Conservation (phyloP, 2,113 vertebrate genomes). For the Pseudolaguvia tuberculata region DNA sequence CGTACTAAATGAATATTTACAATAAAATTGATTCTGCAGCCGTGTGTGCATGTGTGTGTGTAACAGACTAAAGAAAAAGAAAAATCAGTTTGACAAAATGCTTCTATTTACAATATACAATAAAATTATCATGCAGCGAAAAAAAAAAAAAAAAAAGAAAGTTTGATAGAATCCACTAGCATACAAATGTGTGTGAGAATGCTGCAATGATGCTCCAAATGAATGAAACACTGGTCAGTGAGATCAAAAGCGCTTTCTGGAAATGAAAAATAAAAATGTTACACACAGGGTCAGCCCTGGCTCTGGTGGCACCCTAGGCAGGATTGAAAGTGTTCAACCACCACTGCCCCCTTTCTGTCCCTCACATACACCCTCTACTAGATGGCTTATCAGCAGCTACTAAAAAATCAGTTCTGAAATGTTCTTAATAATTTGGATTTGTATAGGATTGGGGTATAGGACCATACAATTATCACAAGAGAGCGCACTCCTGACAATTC, state of each 20-base stretch:
- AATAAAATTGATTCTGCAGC: slow-evolving; percentile 56
- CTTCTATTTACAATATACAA: slow-evolving; percentile 44
- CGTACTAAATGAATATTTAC: slow-evolving; percentile 25
- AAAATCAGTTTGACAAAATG: slow-evolving; percentile 21
- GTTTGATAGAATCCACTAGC: slow-evolving; percentile 1
- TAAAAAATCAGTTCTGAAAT: too few relatives aligned
- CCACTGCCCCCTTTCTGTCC: too few relatives aligned
- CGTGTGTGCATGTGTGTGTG: slow-evolving; percentile 42
- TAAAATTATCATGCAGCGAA: slow-evolving; percentile 17
- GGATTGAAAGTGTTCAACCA: too few relatives aligned
- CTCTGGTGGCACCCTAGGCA: too few relatives aligned
- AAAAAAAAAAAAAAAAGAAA: neutral
- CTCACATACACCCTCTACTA: too few relatives aligned
- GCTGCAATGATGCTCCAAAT: slow-evolving; percentile 35
- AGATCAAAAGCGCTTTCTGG: slow-evolving; percentile 32
- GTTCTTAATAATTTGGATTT: too few relatives aligned
- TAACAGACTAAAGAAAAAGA: slow-evolving; percentile 11
- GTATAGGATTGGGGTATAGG: too few relatives aligned
- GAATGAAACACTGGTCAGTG: slow-evolving; percentile 28
- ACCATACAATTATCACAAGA: too few relatives aligned
- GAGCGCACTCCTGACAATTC: too few relatives aligned
- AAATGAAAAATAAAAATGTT: neutral
- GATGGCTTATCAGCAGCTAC: too few relatives aligned
- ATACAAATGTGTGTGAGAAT: slow-evolving; percentile 14
- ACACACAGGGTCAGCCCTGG: too few relatives aligned